phyloP scores from a whole-genome alignment of 2,888 invertebrate species.

The Biston betularia region DNA sequence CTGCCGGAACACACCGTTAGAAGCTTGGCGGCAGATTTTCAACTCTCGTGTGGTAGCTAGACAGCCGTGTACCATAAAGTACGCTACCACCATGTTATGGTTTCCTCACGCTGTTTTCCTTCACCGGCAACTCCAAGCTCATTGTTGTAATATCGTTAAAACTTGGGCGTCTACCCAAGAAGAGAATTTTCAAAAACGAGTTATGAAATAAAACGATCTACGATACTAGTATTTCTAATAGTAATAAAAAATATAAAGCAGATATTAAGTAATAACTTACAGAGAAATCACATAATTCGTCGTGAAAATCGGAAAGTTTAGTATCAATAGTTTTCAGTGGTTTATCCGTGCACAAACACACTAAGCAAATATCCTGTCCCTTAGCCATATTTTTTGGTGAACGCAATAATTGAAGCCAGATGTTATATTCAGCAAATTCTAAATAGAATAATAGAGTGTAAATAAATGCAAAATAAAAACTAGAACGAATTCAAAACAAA shows the following conservation, averaged over 20 bases:
- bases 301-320: slow-evolving; percentile 3
- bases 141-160: too few relatives aligned
- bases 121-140: too few relatives aligned
- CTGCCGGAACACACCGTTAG: too few relatives aligned
- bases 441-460: not conserved
- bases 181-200: too few relatives aligned
- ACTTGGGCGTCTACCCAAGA: too few relatives aligned
- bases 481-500: not conserved
- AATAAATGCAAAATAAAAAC: not conserved
- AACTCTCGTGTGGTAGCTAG: too few relatives aligned
- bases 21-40: too few relatives aligned
- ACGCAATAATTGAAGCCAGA: not conserved
- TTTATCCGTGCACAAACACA: slow-evolving; percentile 20
- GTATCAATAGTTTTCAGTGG: slow-evolving; percentile 1
- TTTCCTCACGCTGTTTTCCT: too few relatives aligned
- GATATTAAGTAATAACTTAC: slow-evolving; percentile 10
- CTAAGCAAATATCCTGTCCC: slow-evolving; percentile 9
- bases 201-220: too few relatives aligned
- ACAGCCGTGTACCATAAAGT: too few relatives aligned
- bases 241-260: not conserved
- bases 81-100: too few relatives aligned
- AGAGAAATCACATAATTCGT: slow-evolving; percentile 12
- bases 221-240: too few relatives aligned
- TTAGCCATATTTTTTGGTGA: not conserved
- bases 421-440: not conserved